phyloP scores from a whole-genome alignment of 2,797 vertebrate genomes.

The Schizothorax lantsangensis region DNA sequence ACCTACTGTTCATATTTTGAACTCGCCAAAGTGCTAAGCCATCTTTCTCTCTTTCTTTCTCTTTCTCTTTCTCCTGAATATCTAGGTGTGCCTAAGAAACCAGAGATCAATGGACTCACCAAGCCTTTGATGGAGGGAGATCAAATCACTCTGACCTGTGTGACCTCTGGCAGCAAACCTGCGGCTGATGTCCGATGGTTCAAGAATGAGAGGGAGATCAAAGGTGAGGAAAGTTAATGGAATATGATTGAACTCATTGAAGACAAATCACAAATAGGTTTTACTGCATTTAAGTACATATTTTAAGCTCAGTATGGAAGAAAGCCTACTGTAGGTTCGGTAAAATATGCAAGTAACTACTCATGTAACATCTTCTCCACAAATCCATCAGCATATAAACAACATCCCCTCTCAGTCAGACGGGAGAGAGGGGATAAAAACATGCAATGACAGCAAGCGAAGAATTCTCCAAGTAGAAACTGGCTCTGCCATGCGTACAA shows the following conservation, averaged over 20 bases:
- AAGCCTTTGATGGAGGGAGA: slow-evolving; percentile 96
- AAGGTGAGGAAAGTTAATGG: slow-evolving; percentile 79
- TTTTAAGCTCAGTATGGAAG: neutral
- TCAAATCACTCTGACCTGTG: slow-evolving; percentile 93
- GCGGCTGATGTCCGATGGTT: slow-evolving; percentile 98
- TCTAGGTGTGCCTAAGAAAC: slow-evolving; percentile 94
- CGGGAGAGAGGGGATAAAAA: neutral
- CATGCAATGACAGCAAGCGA: slow-evolving; percentile 5
- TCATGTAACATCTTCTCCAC: neutral
- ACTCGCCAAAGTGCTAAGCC: neutral
- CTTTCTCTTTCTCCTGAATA: neutral
- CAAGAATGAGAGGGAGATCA: slow-evolving; percentile 96
- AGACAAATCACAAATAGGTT: neutral
- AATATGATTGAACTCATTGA: slow-evolving; percentile 13
- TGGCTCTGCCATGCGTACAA: slow-evolving; percentile 19
- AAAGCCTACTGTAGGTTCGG: neutral
- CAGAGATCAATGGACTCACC: slow-evolving; percentile 92
- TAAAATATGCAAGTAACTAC: neutral
- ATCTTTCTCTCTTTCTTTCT: neutral
- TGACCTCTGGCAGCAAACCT: slow-evolving; percentile 96
- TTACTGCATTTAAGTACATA: neutral
- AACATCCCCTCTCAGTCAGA: neutral
- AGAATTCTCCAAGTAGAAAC: slow-evolving; percentile 22
- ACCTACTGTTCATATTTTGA: slow-evolving; percentile 21
- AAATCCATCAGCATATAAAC: slow-evolving; percentile 15